Evolutionary conservation across 2,113 vertebrate species (phyloP).

Genomic region (Fulica atra): DNA sequence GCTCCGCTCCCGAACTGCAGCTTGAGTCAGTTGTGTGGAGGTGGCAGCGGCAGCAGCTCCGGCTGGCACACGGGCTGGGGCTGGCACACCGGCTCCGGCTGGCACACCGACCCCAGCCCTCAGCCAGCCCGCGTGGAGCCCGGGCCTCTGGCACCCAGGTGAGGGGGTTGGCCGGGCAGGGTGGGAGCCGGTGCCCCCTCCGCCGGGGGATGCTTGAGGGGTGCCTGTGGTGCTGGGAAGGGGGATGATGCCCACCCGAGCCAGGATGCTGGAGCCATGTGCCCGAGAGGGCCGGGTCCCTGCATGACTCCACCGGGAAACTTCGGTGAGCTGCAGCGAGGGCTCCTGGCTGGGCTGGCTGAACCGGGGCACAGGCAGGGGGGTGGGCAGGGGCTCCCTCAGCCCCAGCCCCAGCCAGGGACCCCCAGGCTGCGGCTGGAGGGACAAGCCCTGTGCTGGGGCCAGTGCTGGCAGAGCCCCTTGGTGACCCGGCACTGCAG

Average conservation of each 20-base stretch:
- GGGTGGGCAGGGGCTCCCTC: not conserved
- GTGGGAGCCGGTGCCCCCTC: not conserved
- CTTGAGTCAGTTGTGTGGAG: constrained; percentile 71
- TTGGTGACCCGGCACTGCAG: rapidly evolving
- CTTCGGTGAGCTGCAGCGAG: not conserved
- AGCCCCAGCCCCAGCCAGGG: not conserved
- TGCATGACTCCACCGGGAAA: not conserved
- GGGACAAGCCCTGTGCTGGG: not conserved
- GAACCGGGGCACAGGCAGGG: rapidly evolving
- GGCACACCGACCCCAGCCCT: not conserved
- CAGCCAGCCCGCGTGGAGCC: rapidly evolving
- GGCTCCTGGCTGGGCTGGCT: not conserved
- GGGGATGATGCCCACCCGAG: not conserved
- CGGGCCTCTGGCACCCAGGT: not conserved
- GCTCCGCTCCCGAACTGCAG: constrained; percentile 50
- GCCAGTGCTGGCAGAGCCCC: not conserved
- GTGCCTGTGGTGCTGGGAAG: not conserved
- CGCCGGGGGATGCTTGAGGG: rapidly evolving
- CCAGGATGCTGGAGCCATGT: not conserved
- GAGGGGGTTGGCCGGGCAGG: not conserved
- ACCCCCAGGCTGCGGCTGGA: not conserved
- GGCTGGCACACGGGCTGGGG: not conserved
- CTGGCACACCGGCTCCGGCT: not conserved
- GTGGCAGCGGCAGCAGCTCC: constrained; percentile 60
- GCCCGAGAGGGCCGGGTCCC: not conserved